Evolutionary conservation across 2,113 vertebrate species (phyloP).

Genomic region (Orthonyx spaldingii): DNA sequence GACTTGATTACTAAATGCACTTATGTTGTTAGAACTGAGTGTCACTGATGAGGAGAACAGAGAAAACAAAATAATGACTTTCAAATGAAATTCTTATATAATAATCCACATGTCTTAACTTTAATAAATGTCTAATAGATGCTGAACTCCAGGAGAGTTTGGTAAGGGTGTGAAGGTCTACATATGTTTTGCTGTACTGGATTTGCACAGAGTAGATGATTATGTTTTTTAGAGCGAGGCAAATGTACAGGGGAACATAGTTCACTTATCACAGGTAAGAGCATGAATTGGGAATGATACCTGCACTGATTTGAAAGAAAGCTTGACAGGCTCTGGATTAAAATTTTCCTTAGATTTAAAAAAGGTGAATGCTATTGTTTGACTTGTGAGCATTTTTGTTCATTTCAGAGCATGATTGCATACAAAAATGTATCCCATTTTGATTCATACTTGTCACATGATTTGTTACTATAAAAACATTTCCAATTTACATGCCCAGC

Average conservation of each 20-base stretch:
- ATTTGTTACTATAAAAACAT: conserved; percentile 19
- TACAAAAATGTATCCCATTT: not conserved
- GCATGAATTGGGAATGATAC: not conserved
- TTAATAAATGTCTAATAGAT: not conserved
- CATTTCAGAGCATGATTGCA: not conserved
- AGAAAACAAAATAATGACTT: not conserved
- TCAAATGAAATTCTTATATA: not conserved
- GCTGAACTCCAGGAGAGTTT: not conserved
- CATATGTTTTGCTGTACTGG: not conserved
- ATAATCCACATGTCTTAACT: not conserved
- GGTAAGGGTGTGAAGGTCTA: not conserved
- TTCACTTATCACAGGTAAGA: not conserved
- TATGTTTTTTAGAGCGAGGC: rapidly evolving
- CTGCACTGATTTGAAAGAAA: not conserved
- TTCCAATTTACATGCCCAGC: conserved; percentile 28
- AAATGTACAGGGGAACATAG: not conserved
- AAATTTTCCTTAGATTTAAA: not conserved
- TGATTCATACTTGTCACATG: conserved; percentile 6
- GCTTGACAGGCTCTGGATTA: not conserved
- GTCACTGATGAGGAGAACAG: not conserved
- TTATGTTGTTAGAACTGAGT: not conserved
- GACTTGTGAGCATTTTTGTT: not conserved
- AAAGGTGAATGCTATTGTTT: not conserved
- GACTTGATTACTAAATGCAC: not conserved
- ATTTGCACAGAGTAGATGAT: not conserved